These are phyloP conservation scores for Pediacus dermestoides DNA, from an alignment of 2,888 invertebrate species.

Conservation along the genomic window DNA sequence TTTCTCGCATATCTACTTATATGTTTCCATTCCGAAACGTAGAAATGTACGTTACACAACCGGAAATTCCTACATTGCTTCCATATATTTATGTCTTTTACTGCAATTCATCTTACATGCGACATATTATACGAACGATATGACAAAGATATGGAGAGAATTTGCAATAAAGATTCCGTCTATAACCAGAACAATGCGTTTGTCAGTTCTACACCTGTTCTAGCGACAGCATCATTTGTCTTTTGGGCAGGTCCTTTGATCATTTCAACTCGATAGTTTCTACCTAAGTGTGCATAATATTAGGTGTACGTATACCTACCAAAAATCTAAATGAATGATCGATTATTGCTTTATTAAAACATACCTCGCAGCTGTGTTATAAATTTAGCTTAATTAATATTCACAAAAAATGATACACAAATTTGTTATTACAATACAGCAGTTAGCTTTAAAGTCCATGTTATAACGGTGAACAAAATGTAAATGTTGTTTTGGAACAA, in stretches of 20 bases:
- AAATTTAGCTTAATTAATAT: too few relatives aligned
- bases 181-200: slow-evolving; percentile 28
- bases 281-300: too few relatives aligned
- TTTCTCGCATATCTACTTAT: too few relatives aligned
- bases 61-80: slow-evolving; percentile 1
- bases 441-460: too few relatives aligned
- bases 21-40: neutral
- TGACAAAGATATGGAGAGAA: slow-evolving; percentile 26
- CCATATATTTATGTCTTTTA: slow-evolving; percentile 4
- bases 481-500: too few relatives aligned
- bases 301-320: too few relatives aligned
- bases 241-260: slow-evolving; percentile 16
- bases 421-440: too few relatives aligned
- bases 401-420: too few relatives aligned
- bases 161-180: slow-evolving; percentile 30
- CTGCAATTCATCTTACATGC: slow-evolving; percentile 19
- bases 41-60: too few relatives aligned
- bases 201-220: slow-evolving; percentile 30
- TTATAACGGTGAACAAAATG: too few relatives aligned
- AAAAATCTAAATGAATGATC: too few relatives aligned
- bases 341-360: too few relatives aligned
- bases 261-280: slow-evolving; percentile 1
- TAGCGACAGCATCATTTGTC: slow-evolving; percentile 26
- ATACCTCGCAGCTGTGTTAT: neutral
- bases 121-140: slow-evolving; percentile 18